Evolutionary conservation across 2,797 vertebrate species (phyloP), one percentile per base, ranked within the genome.

Genomic region (Enteromius mattozi): DNA sequence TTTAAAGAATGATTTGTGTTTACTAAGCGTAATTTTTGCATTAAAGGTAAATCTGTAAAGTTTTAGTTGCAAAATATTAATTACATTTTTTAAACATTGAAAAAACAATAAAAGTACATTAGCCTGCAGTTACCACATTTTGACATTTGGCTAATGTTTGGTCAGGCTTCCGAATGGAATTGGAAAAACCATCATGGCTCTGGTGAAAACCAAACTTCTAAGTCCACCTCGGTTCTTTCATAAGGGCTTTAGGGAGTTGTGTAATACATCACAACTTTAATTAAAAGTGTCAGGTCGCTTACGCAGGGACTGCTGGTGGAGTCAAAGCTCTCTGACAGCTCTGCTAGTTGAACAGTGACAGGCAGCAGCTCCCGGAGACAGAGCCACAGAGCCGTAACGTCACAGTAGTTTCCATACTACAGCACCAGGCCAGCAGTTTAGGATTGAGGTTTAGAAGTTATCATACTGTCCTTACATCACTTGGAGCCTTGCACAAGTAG

Each of bases 121-220:
- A 17, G 19, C 30, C 40, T 63, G 65, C 21, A 63, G 33, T 66
- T 27, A 68, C 70, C 80, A 24, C 49, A 54, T 71, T 70, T 21
- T 65, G 65, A 78, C 47, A 72, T 72, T 71, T 82, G 65, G 68
- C 75, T 79, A 78, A 82, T 79, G 61, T 37, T 56, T 72, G 74
- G 42, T 72, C 80, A 74, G 68, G 80, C 59, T 78, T 79, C 70
- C 13, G 68, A 75, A 82, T 66, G n/a, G 75, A 78, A 83, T 59
- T 83, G 74, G 74, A 83, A 83, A 83, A 83, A 92, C 78, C 80
- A 75, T 82, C 84, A 88, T 91, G 84, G 77, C 87, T 56, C 87
- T 88, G 85, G 85, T 87, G 83, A 85, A 86, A 86, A 87, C 87
- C 78, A 56, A 70, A 89, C 89, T 88, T 83, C 86, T 88, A 49